Evolutionary conservation across 2,888 invertebrate genomes (phyloP).

Genomic region (Sericinus montela): DNA sequence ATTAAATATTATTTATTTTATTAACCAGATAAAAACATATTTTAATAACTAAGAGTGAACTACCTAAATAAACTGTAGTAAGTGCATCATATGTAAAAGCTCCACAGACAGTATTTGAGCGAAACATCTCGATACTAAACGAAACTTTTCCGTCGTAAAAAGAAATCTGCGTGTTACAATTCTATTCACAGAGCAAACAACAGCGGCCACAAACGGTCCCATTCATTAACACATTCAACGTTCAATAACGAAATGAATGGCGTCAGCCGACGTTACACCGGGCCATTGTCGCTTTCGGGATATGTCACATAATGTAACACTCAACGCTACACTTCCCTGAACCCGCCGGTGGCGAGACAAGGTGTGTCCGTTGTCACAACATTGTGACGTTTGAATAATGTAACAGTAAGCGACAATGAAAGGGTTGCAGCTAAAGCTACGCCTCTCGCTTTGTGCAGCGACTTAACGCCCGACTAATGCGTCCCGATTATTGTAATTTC

Average conservation of each 20-base stretch:
- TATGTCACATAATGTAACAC: constrained; percentile 21
- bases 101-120: too few relatives aligned
- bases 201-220: neutral
- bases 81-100: too few relatives aligned
- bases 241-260: neutral
- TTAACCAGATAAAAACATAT: too few relatives aligned
- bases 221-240: constrained; percentile 12
- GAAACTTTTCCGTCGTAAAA: neutral
- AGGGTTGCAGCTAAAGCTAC: constrained; percentile 6
- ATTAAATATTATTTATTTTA: too few relatives aligned
- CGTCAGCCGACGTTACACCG: neutral
- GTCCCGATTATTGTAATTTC: constrained; percentile 17
- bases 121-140: neutral
- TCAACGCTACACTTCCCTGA: constrained; percentile 17
- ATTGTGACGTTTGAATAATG: constrained; percentile 18
- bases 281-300: constrained; percentile 21
- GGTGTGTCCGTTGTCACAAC: constrained; percentile 23
- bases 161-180: neutral
- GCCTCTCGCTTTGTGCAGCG: constrained; percentile 3
- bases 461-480: constrained; percentile 5
- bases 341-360: constrained; percentile 10
- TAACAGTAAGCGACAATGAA: constrained; percentile 3
- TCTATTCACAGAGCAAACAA: neutral
- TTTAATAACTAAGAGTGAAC: too few relatives aligned
- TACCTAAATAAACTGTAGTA: too few relatives aligned